Evolutionary conservation across 30 jellyfish, hydroid and myxozoan species (phyloP).

Genomic region (Morbakka virulenta): DNA sequence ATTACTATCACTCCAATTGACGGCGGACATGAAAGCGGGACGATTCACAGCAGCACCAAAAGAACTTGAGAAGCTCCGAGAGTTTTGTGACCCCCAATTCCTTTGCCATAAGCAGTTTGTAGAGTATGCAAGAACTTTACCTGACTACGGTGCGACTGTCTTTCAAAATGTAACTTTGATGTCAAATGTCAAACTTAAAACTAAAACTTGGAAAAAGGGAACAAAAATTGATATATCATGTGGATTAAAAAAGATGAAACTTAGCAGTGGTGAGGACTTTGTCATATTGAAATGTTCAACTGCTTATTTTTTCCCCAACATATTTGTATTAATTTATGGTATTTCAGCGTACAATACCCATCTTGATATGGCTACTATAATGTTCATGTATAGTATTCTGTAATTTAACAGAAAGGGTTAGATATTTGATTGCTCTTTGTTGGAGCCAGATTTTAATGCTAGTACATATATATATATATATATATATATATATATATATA

Average conservation of each 20-base stretch:
- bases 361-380: no score
- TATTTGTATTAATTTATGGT: no score
- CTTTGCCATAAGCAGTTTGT: conserved; percentile 83
- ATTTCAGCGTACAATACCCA: no score
- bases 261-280: conserved; percentile 46
- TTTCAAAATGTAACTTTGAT: conserved; percentile 45
- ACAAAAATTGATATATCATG: conserved; percentile 53
- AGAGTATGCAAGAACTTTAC: conserved; percentile 68
- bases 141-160: conserved; percentile 37
- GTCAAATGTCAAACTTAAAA: conserved; percentile 39
- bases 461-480: no score
- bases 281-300: no score
- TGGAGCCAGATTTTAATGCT: not conserved
- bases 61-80: conserved; percentile 26
- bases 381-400: no score
- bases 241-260: conserved; percentile 22
- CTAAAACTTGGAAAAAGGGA: conserved; percentile 49
- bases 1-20: conserved; percentile 58
- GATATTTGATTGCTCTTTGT: not conserved
- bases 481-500: no score
- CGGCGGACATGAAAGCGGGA: conserved; percentile 49
- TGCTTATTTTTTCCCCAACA: no score
- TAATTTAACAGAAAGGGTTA: no score
- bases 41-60: conserved; percentile 39
- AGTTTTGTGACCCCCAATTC: conserved; percentile 55